A percentile compares a stretch with the other conserved stretches of the same genome.
Conservation (phyloP, 2,888 invertebrate species). For the Auanema freiburgensis region DNA sequence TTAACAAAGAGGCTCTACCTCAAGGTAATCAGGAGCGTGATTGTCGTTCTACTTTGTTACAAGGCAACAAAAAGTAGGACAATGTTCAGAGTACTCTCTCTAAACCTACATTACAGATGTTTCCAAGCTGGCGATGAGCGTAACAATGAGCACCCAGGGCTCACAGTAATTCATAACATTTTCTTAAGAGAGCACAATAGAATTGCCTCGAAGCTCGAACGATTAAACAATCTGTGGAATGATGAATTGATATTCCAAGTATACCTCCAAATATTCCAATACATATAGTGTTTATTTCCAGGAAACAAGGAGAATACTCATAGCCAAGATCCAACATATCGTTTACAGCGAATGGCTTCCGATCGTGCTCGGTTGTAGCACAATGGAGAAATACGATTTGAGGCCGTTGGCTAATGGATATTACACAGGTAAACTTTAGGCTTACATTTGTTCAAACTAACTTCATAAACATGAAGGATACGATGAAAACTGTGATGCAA, state of each 20-base stretch:
- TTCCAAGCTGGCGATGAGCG: conserved; percentile 60
- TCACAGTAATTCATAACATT: conserved; percentile 62
- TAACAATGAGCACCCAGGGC: conserved; percentile 61
- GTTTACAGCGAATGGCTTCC: conserved; percentile 73
- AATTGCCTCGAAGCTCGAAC: conserved; percentile 54
- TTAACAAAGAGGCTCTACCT: conserved; percentile 63
- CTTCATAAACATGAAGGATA: conserved; percentile 66
- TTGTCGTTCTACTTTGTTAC: conserved; percentile 45
- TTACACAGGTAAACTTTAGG: conserved; percentile 34
- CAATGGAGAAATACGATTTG: conserved; percentile 83
- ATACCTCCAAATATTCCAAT: neutral
- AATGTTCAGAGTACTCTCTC: conserved; percentile 6
- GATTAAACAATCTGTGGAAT: conserved; percentile 64
- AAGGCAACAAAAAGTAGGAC: conserved; percentile 13
- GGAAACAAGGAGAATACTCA: conserved; percentile 66
- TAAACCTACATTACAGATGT: conserved; percentile 27
- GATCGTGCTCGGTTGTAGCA: conserved; percentile 76
- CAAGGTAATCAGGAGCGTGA: conserved; percentile 63
- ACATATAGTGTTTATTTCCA: conserved; percentile 32
- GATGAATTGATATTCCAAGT: conserved; percentile 65
- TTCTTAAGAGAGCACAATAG: conserved; percentile 63
- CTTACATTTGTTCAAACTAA: neutral
- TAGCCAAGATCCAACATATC: conserved; percentile 70
- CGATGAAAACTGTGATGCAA: conserved; percentile 75
- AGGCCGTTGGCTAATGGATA: conserved; percentile 73